A percentile compares a stretch with the other conserved stretches of the same genome.
These are phyloP conservation scores for Tetramorium simillimum DNA, from an alignment of 1,140 invertebrate genomes.

Conservation along the genomic window DNA sequence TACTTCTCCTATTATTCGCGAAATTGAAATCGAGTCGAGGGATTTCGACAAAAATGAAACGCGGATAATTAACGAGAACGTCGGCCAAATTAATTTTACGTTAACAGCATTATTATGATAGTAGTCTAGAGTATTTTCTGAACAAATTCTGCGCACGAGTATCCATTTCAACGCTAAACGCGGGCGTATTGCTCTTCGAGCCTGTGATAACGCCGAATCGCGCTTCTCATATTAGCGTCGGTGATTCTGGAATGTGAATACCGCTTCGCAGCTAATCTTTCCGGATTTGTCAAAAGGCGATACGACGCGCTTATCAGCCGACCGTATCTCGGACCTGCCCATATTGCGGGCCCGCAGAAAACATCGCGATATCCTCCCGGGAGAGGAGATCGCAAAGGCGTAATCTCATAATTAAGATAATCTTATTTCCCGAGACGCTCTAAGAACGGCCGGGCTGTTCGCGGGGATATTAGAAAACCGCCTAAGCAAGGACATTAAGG, in stretches of 20 bases:
- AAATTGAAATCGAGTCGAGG: background rate
- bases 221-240: background rate
- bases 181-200: background rate
- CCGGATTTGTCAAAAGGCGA: conserved; percentile 14
- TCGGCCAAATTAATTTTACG: background rate
- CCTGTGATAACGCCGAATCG: background rate
- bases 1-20: background rate
- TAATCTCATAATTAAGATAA: conserved; percentile 52
- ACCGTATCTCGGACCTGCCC: background rate
- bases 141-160: background rate
- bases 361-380: background rate
- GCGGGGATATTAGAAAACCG: conserved; percentile 67
- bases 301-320: background rate
- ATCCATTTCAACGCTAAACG: background rate
- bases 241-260: background rate
- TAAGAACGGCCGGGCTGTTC: conserved; percentile 10
- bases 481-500: conserved; percentile 72
- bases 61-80: too few species aligned
- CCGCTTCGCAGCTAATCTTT: background rate
- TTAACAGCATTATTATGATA: background rate
- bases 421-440: conserved; percentile 56
- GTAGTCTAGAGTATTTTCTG: background rate
- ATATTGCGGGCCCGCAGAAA: background rate
- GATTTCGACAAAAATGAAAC: background rate
- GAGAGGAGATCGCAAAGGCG: background rate